phyloP scores from a whole-genome alignment of 2,113 vertebrate species.

The Carassius auratus region DNA sequence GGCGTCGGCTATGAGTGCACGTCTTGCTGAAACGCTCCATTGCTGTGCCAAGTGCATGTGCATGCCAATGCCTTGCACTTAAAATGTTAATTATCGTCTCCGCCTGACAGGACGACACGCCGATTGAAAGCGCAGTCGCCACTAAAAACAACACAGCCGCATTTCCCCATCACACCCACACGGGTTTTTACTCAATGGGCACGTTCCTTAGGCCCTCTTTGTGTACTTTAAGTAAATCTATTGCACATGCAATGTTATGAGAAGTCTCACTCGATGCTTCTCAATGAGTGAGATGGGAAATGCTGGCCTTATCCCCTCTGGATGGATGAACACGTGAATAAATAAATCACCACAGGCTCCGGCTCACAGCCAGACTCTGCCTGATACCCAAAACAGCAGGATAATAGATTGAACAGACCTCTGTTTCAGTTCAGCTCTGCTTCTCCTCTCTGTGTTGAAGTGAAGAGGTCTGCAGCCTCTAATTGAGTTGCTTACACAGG shows the following conservation, averaged over 20 bases:
- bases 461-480: neutral
- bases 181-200: neutral
- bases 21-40: conserved; percentile 45
- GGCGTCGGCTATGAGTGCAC: neutral
- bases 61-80: conserved; percentile 39
- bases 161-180: conserved; percentile 18
- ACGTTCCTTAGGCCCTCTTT: conserved; percentile 19
- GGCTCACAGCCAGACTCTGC: conserved; percentile 34
- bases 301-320: conserved; percentile 22
- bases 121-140: conserved; percentile 35
- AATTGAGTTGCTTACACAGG: conserved; percentile 72
- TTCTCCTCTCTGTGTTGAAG: conserved; percentile 62
- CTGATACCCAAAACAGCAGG: conserved; percentile 37
- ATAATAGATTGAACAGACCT: conserved; percentile 53
- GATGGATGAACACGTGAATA: conserved; percentile 48
- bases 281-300: conserved; percentile 40
- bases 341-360: conserved; percentile 41
- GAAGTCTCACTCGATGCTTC: conserved; percentile 46
- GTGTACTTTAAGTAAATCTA: conserved; percentile 48
- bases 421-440: conserved; percentile 47
- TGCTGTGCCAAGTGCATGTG: conserved; percentile 45
- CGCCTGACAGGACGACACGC: conserved; percentile 41
- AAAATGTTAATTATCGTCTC: conserved; percentile 55
- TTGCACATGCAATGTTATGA: conserved; percentile 47
- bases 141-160: conserved; percentile 28